Conservation (phyloP, 2,888 invertebrate species). For the Ophonus ardosiacus region DNA sequence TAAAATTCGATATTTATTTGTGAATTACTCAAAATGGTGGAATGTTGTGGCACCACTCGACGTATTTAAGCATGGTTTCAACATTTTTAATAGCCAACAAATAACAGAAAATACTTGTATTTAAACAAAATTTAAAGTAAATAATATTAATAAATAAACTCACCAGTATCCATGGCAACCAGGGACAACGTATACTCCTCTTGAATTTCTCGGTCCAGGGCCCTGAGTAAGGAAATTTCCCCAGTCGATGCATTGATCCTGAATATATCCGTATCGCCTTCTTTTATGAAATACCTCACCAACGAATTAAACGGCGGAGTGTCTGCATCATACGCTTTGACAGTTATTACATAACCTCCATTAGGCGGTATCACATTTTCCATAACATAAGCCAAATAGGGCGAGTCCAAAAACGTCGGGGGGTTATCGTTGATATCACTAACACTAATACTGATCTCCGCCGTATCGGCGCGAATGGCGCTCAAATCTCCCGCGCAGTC, state of each 20-base stretch:
- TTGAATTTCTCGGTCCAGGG: conserved; percentile 90
- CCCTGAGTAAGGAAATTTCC: conserved; percentile 89
- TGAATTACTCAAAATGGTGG: too few species aligned
- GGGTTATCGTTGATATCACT: conserved; percentile 96
- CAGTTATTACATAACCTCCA: conserved; percentile 89
- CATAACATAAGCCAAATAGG: conserved; percentile 94
- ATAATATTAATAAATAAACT: conserved; percentile 72
- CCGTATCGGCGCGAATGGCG: conserved; percentile 84
- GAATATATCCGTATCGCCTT: conserved; percentile 94
- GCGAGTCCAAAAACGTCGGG: conserved; percentile 95
- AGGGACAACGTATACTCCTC: conserved; percentile 90
- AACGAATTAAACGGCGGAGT: conserved; percentile 93
- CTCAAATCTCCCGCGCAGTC: conserved; percentile 88
- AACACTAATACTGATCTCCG: conserved; percentile 89
- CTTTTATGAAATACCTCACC: conserved; percentile 95
- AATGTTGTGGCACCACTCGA: too few species aligned
- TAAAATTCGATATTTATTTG: too few species aligned
- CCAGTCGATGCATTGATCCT: conserved; percentile 95
- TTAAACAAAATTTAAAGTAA: not conserved
- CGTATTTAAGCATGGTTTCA: too few species aligned
- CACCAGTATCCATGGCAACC: conserved; percentile 96
- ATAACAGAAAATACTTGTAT: too few species aligned
- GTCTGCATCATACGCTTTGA: conserved; percentile 94
- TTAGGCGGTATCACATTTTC: conserved; percentile 92
- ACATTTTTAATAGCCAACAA: too few species aligned